phyloP scores from a whole-genome alignment of 35 echinoderm and acorn worm species.

The Strongylocentrotus purpuratus region DNA sequence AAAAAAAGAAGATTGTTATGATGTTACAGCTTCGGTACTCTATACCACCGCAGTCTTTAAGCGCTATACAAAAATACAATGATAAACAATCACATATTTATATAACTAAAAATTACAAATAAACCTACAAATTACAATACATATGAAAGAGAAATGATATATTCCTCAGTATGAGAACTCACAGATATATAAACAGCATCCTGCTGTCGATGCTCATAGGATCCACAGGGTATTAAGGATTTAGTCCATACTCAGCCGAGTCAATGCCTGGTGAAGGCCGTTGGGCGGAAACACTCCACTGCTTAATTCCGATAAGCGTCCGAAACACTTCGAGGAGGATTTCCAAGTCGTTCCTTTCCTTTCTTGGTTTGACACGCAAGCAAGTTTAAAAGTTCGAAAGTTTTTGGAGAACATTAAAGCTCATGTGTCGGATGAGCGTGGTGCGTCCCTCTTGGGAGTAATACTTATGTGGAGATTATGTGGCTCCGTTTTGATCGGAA shows the following conservation, averaged over 20 bases:
- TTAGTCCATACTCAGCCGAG: not conserved
- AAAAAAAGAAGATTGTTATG: too few species aligned
- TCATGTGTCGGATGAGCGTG: not conserved
- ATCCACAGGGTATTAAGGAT: not conserved
- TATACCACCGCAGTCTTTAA: too few species aligned
- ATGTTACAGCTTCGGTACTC: too few species aligned
- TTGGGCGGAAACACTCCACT: not conserved
- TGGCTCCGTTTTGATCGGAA: not conserved
- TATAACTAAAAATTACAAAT: too few species aligned
- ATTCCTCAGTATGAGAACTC: not conserved
- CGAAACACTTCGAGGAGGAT: not conserved
- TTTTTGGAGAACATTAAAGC: not conserved
- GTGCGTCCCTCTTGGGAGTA: not conserved
- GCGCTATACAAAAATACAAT: too few species aligned
- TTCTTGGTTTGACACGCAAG: not conserved
- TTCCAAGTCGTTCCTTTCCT: not conserved
- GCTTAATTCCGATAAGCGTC: conserved; percentile 9
- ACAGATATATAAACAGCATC: not conserved
- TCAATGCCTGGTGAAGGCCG: not conserved
- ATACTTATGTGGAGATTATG: not conserved
- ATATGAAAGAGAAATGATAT: not conserved
- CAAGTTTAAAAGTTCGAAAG: not conserved
- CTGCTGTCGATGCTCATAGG: not conserved
- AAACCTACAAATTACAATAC: too few species aligned
- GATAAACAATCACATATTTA: too few species aligned